Evolutionary conservation across 2,888 invertebrate species (phyloP), one percentile per base, ranked within the genome.

Genomic region (Amiota mariae): DNA sequence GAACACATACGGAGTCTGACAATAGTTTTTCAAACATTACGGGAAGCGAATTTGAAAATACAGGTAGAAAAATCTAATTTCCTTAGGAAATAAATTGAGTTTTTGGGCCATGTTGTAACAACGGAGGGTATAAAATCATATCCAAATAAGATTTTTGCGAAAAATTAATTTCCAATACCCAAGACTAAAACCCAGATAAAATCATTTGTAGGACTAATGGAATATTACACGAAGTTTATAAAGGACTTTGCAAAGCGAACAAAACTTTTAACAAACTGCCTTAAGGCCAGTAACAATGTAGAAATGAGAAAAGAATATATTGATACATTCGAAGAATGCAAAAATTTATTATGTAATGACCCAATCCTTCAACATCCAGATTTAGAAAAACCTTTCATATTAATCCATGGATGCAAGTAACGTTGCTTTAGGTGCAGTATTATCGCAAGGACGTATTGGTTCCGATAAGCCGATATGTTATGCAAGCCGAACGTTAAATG

Each of bases 381-480:
- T 12, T 78, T 79, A 48, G 49, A 57, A 0, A 77, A 79, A 66
- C 76, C 73, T 20, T 78, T 80, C n/a, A 73, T 72, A 15, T 20
- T 78, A 0, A 76, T n/a, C 72, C 1, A 77, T 75, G 18, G 79
- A 76, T 18, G 78, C 78, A 2, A 77, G 75, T 57, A 72, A 75
- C 11, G 70, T 72, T 11, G 72, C 73, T 8, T 13, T 75, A 67
- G 78, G 76, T n/a, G n/a, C n/a, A n/a, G n/a, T n/a, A 20, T 24
- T 80, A 8, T 74, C 71, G 0, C 78, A 76, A 57, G 74, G 66
- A 3, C 24, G 10, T 1, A 15, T 48, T 2, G 49, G 48, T 10
- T 20, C 18, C 18, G 66, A 83, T 75, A 71, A 71, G 56, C 85
- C 87, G 4, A 78, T 87, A 13, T 82, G 81, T 20, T 86, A 80